phyloP scores from a whole-genome alignment of 1,140 invertebrate genomes.

The Apis dorsata region DNA sequence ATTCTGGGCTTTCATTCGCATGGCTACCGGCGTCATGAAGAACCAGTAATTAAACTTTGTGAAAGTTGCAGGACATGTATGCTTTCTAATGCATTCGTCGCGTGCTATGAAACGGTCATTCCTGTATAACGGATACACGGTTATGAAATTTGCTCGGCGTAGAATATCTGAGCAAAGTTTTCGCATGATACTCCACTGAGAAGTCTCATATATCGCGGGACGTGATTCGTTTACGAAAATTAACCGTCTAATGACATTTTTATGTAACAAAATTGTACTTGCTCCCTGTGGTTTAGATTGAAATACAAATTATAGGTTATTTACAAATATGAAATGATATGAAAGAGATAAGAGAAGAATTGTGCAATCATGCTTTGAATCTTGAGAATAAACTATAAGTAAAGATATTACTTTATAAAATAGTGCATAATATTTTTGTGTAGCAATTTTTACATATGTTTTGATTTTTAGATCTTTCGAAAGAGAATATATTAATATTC shows the following conservation, averaged over 20 bases:
- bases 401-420: no score
- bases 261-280: no score
- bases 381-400: no score
- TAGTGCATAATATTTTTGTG: no score
- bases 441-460: no score
- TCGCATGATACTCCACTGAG: not conserved
- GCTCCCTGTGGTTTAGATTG: no score
- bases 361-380: no score
- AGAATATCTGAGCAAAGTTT: not conserved
- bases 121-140: not conserved
- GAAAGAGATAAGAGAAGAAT: no score
- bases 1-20: not conserved
- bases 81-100: slow-evolving; percentile 25
- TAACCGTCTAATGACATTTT: not conserved
- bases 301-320: no score
- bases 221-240: not conserved
- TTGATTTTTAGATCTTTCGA: no score
- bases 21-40: slow-evolving; percentile 13
- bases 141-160: not conserved
- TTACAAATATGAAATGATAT: no score
- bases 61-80: not conserved
- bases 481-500: no score
- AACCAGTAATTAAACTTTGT: slow-evolving; percentile 28
- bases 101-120: not conserved
- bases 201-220: not conserved